Conservation (phyloP, 2,888 invertebrate genomes). For the Cheiracanthium punctorium region DNA sequence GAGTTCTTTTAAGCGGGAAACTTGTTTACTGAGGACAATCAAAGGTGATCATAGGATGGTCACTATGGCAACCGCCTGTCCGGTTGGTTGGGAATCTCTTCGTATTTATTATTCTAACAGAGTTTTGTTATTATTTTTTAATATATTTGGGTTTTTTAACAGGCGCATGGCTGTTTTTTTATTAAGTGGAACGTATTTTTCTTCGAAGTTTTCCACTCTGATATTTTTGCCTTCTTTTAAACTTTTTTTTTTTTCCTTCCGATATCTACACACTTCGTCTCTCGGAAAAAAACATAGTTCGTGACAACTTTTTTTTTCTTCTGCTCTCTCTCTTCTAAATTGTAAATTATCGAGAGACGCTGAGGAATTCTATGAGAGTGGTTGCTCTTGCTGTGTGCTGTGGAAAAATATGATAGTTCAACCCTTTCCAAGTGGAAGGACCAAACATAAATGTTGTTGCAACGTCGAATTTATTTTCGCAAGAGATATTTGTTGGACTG, state of each 20-base stretch:
- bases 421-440: too few species aligned
- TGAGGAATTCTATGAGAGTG: too few species aligned
- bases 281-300: not conserved
- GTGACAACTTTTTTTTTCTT: not conserved
- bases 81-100: slow-evolving; percentile 13
- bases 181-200: not conserved
- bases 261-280: not conserved
- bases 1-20: slow-evolving; percentile 43
- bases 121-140: slow-evolving; percentile 18
- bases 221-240: not conserved
- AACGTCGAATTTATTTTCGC: too few species aligned
- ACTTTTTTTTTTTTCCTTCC: not conserved
- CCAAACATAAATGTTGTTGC: too few species aligned
- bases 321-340: not conserved
- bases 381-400: too few species aligned
- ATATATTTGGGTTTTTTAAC: not conserved
- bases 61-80: slow-evolving; percentile 44
- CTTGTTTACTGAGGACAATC: slow-evolving; percentile 66
- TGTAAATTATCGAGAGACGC: not conserved
- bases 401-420: too few species aligned
- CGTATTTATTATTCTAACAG: slow-evolving; percentile 50
- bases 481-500: too few species aligned
- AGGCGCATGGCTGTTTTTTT: not conserved
- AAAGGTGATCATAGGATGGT: slow-evolving; percentile 63
- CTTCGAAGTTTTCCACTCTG: not conserved